phyloP scores from a whole-genome alignment of 1,140 invertebrate genomes.

The Dendroctonus valens region DNA sequence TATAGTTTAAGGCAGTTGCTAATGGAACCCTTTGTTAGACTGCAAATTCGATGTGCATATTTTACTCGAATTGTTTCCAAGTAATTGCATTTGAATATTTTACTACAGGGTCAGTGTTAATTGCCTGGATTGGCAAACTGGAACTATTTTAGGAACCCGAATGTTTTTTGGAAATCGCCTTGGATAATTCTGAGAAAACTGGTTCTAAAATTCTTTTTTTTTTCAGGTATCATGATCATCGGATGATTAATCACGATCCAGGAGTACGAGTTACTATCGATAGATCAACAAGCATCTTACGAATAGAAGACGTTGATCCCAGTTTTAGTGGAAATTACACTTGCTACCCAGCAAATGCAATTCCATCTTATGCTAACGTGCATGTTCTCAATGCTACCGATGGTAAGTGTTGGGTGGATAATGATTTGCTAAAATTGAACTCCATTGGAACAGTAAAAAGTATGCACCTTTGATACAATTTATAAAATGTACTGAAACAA shows the following conservation, averaged over 20 bases:
- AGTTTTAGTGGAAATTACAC: slow-evolving; percentile 65
- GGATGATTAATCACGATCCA: slow-evolving; percentile 72
- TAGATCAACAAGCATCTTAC: slow-evolving; percentile 55
- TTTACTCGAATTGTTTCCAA: too few relatives aligned
- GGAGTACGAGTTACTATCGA: slow-evolving; percentile 50
- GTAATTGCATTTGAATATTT: too few relatives aligned
- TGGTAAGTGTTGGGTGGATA: slow-evolving; percentile 40
- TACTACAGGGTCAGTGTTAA: too few relatives aligned
- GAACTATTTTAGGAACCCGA: too few relatives aligned
- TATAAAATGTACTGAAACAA: too few relatives aligned
- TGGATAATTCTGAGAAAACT: background rate
- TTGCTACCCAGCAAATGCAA: slow-evolving; percentile 67
- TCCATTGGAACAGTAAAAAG: too few relatives aligned
- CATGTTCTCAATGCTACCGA: slow-evolving; percentile 59
- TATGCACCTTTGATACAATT: too few relatives aligned
- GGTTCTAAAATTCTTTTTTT: background rate
- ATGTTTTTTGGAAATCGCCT: background rate
- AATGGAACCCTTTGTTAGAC: too few relatives aligned
- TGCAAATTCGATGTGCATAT: too few relatives aligned
- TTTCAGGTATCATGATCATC: slow-evolving; percentile 63
- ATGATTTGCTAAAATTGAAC: too few relatives aligned
- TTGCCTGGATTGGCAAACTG: too few relatives aligned
- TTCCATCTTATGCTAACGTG: slow-evolving; percentile 64
- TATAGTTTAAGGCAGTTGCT: too few relatives aligned
- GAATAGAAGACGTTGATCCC: slow-evolving; percentile 56